Base-by-base conservation (phyloP, 2,888 invertebrate genomes). In the Argyresthia goedartella region DNA sequence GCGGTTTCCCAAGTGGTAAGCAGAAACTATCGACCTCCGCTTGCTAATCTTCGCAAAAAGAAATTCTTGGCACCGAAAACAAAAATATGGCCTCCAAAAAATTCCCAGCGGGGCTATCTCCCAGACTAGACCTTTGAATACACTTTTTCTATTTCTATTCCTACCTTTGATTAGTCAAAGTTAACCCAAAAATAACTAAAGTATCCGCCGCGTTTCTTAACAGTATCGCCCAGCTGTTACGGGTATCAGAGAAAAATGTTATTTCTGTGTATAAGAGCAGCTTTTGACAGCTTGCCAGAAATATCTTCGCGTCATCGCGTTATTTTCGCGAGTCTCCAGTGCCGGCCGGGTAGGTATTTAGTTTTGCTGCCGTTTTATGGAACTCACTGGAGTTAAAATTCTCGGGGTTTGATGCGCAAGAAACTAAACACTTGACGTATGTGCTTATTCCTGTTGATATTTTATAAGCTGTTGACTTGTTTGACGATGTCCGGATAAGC, bases 221-320 rank as follows among this genome's bases (percentile, higher is more conserved):
- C n/a, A 11, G 44, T 44, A 9, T 14, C 8, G 13, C 52, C 52
- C 61, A 60, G 58, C 59, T 59, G 61, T 59, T 56, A 11, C 36
- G 39, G 25, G 25, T 25, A 25, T 42, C 47, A 47, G 47, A 42
- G 33, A 42, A 50, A 36, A 42, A 16, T 50, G n/a, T 76, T 76
- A 80, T 80, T 79, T 80, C 67, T 59, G 73, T 67, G 66, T 68
- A 74, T 72, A 70, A 73, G 73, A 67, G 71, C 65, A 62, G 65
- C 65, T 61, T 60, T 74, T 77, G 80, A 70, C 75, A 73, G 69
- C 58, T 53, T 53, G 79, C 82, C 82, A 81, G 73, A 63, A 73
- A 71, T n/a, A 39, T 63, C 60, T 35, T 66, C 62, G 42, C 68
- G 66, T 71, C 72, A 69, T 57, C 65, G 58, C 52, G 53, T 59